phyloP scores from a whole-genome alignment of 2,888 invertebrate genomes.

The Mactromeris polynyma region DNA sequence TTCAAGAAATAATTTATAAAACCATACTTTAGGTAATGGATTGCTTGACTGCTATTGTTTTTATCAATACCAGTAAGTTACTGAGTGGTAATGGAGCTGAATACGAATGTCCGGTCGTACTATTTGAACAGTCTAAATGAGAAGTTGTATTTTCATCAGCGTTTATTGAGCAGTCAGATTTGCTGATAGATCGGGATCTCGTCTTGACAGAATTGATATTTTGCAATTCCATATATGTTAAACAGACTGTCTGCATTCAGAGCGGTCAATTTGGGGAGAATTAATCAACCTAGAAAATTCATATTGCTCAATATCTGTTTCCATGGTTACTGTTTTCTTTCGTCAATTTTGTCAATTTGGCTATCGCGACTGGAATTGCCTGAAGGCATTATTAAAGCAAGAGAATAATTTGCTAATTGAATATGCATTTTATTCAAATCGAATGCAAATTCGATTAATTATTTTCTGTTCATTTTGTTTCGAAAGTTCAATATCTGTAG shows the following conservation, averaged over 20 bases:
- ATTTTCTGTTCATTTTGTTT: not conserved
- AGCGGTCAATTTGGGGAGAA: not conserved
- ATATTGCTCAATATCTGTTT: not conserved
- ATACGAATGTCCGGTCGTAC: too few relatives aligned
- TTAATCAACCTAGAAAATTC: not conserved
- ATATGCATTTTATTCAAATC: constrained; percentile 18
- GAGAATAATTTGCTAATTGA: not conserved
- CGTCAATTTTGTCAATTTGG: not conserved
- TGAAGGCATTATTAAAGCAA: not conserved
- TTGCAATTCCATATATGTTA: not conserved
- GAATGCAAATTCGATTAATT: constrained; percentile 4
- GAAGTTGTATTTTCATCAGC: too few relatives aligned
- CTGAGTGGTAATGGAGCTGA: too few relatives aligned
- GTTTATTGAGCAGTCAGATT: too few relatives aligned
- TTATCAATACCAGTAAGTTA: too few relatives aligned
- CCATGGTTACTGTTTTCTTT: not conserved
- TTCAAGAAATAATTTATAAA: too few relatives aligned
- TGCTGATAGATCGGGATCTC: too few relatives aligned
- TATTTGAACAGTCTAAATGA: too few relatives aligned
- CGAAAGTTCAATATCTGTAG: too few relatives aligned
- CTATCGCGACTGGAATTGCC: not conserved
- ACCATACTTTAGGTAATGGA: too few relatives aligned
- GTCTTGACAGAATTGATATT: not conserved
- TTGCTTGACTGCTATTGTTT: too few relatives aligned
- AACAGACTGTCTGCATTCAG: not conserved